A percentile compares a stretch with the other conserved stretches of the same genome.
phyloP scores from a whole-genome alignment of 2,113 vertebrate genomes.

The Paramisgurnus dabryanus region DNA sequence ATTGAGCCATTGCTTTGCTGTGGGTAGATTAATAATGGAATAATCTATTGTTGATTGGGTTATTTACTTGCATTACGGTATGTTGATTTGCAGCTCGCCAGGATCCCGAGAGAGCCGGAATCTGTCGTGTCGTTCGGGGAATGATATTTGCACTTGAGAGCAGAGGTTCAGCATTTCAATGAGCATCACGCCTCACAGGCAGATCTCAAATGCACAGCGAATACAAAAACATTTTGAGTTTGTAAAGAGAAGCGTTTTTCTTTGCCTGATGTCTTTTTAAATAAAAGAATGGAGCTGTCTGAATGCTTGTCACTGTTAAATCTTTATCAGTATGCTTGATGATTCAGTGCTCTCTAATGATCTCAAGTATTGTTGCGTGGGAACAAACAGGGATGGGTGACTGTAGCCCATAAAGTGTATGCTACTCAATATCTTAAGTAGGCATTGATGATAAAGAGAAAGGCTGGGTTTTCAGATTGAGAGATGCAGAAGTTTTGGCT shows the following conservation, averaged over 20 bases:
- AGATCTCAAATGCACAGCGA: not conserved
- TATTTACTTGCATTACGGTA: slow-evolving; percentile 7
- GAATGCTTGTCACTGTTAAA: not conserved
- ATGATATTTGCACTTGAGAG: slow-evolving; percentile 1
- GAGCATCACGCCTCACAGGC: not conserved
- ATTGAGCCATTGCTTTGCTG: not conserved
- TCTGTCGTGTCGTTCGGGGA: not conserved
- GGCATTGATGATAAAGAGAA: no score
- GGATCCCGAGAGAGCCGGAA: not conserved
- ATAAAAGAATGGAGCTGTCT: slow-evolving; percentile 37
- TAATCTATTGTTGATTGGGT: slow-evolving; percentile 4
- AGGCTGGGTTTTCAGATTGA: no score
- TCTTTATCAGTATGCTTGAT: not conserved
- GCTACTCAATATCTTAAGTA: no score
- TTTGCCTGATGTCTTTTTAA: slow-evolving; percentile 29
- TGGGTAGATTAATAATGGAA: slow-evolving; percentile 13
- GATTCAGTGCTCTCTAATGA: slow-evolving; percentile 1
- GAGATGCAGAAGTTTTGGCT: no score
- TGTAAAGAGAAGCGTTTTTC: slow-evolving; percentile 7
- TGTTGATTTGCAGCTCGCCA: slow-evolving; percentile 3
- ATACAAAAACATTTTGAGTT: not conserved
- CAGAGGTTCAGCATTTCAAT: not conserved
- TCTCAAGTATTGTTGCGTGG: not conserved
- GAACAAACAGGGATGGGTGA: not conserved
- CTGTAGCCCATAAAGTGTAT: no score